Conservation (phyloP, 2,797 vertebrate genomes). For the Acipenser oxyrinchus region DNA sequence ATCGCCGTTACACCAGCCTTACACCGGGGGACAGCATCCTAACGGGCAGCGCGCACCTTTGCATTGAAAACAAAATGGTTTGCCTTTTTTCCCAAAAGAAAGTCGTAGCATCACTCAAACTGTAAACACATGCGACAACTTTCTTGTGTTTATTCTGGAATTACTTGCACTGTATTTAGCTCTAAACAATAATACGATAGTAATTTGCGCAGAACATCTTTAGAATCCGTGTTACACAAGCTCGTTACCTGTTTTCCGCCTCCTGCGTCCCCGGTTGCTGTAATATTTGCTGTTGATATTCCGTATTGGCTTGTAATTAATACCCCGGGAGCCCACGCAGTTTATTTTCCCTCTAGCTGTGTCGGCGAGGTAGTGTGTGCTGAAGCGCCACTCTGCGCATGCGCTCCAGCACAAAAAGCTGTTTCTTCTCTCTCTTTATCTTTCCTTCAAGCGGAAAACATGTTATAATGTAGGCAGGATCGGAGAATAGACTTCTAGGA, state of each 20-base stretch:
- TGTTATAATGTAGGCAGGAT: too few relatives aligned
- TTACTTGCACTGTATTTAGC: constrained; percentile 1
- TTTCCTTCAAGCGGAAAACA: too few relatives aligned
- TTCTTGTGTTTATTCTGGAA: constrained; percentile 4
- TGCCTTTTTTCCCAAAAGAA: constrained; percentile 1
- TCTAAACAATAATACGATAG: neutral
- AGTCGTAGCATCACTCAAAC: constrained; percentile 15
- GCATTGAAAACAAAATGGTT: neutral
- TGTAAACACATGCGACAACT: constrained; percentile 18
- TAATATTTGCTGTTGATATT: constrained; percentile 25
- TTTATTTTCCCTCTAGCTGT: constrained; percentile 43
- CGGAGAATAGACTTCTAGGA: too few relatives aligned
- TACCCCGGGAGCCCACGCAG: constrained; percentile 48
- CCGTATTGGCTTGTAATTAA: constrained; percentile 17
- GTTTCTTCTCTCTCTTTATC: too few relatives aligned
- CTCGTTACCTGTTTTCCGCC: constrained; percentile 9
- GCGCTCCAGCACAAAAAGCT: constrained; percentile 22
- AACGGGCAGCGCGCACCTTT: neutral
- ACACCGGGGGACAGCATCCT: neutral
- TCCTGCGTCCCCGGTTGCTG: constrained; percentile 1
- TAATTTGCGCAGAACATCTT: neutral
- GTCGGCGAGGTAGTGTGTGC: constrained; percentile 17
- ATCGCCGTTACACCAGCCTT: neutral
- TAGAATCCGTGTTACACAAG: neutral
- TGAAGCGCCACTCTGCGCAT: constrained; percentile 36